These are phyloP conservation scores for Pseudomyrmex gracilis DNA, from an alignment of 1,140 invertebrate species.

Conservation along the genomic window DNA sequence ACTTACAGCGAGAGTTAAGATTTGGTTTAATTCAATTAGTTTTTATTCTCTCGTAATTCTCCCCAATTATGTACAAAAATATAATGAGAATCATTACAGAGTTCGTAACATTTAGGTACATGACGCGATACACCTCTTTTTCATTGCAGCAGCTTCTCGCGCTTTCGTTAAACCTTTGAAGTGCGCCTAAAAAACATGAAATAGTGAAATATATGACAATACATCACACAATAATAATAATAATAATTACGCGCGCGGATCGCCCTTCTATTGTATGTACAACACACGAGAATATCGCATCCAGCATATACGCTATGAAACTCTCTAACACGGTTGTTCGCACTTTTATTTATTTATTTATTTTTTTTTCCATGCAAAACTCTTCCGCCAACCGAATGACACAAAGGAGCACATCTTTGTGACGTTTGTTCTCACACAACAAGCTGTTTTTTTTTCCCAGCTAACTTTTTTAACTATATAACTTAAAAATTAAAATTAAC, in stretches of 20 bases:
- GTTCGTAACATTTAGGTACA: constrained; percentile 77
- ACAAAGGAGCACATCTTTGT: background rate
- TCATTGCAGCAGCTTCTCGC: constrained; percentile 42
- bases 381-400: background rate
- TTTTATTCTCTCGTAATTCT: constrained; percentile 78
- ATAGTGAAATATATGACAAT: constrained; percentile 46
- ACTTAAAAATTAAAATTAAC: background rate
- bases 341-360: no score
- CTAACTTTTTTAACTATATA: background rate
- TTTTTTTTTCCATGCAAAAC: background rate
- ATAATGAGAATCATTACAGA: constrained; percentile 82
- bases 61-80: constrained; percentile 83
- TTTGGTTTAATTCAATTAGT: constrained; percentile 64
- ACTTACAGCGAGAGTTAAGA: background rate
- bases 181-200: constrained; percentile 34
- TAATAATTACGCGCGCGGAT: constrained; percentile 11
- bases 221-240: constrained; percentile 27
- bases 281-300: background rate
- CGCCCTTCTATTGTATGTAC: constrained; percentile 20
- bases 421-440: background rate
- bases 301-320: background rate
- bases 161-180: constrained; percentile 36
- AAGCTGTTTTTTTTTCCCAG: background rate
- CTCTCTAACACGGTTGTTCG: constrained; percentile 5
- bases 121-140: constrained; percentile 66